A percentile compares a stretch with the other conserved stretches of the same genome.
These are phyloP conservation scores for Ferdinandea cuprea DNA, from an alignment of 2,888 invertebrate genomes.

Conservation along the genomic window DNA sequence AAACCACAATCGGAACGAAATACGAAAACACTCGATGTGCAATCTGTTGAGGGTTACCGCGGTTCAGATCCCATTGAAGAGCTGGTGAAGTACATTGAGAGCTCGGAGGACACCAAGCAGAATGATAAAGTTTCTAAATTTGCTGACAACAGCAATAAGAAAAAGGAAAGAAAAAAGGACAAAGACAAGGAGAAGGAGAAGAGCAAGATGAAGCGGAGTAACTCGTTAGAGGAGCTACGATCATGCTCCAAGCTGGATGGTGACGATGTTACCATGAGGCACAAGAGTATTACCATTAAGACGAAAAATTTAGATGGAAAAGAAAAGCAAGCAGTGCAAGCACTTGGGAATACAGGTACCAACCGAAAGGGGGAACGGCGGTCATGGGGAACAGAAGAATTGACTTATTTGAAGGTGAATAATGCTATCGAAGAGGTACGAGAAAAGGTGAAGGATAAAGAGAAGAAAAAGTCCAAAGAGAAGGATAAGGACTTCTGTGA, in stretches of 20 bases:
- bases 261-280: conserved; percentile 83
- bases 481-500: conserved; percentile 68
- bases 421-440: conserved; percentile 76
- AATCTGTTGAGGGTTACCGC: conserved; percentile 90
- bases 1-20: conserved; percentile 85
- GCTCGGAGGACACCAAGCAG: conserved; percentile 84
- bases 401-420: conserved; percentile 83
- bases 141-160: conserved; percentile 80
- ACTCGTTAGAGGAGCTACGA: conserved; percentile 90
- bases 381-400: conserved; percentile 88
- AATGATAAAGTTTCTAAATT: conserved; percentile 81
- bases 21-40: conserved; percentile 83
- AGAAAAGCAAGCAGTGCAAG: conserved; percentile 47
- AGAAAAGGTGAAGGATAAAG: conserved; percentile 76
- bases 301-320: conserved; percentile 53
- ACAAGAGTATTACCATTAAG: conserved; percentile 76
- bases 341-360: conserved; percentile 68
- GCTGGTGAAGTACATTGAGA: conserved; percentile 91
- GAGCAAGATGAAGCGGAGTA: conserved; percentile 86
- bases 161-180: conserved; percentile 84
- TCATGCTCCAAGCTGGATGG: conserved; percentile 90
- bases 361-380: conserved; percentile 84
- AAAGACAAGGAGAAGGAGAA: conserved; percentile 80
- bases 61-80: conserved; percentile 90
- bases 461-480: conserved; percentile 75